phyloP scores from a whole-genome alignment of 2,888 invertebrate genomes.

The Drepanosiphum platanoidis region DNA sequence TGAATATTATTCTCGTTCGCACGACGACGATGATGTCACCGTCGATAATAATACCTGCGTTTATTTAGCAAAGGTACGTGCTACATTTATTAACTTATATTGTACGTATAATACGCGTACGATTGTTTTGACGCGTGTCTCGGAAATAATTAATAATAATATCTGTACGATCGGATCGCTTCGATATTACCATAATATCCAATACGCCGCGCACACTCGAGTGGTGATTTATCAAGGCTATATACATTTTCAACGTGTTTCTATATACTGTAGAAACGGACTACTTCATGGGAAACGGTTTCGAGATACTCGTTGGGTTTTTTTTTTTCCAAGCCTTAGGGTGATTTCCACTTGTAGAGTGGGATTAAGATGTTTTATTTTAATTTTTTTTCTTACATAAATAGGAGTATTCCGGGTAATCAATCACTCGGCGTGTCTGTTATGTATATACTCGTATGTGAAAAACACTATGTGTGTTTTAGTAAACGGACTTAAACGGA shows the following conservation, averaged over 20 bases:
- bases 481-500: constrained; percentile 23
- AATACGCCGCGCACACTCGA: no score
- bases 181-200: neutral
- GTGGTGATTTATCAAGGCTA: constrained; percentile 14
- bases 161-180: neutral
- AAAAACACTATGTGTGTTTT: neutral
- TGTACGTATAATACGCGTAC: neutral
- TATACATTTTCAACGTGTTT: neutral
- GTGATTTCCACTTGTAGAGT: neutral
- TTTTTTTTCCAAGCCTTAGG: constrained; percentile 27
- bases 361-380: neutral
- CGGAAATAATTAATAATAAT: no score
- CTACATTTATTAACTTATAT: constrained; percentile 19
- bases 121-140: neutral
- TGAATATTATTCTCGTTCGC: neutral
- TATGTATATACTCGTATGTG: no score
- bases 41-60: constrained; percentile 7
- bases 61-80: no score
- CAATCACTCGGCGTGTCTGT: neutral
- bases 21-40: neutral
- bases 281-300: constrained; percentile 23
- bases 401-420: constrained; percentile 25
- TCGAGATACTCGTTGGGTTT: neutral
- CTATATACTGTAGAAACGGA: neutral
- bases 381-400: neutral